Percentiles rank a stretch among this genome's conserved stretches.
Conservation (phyloP, 2,888 invertebrate species). For the Zele albiditarsus region DNA sequence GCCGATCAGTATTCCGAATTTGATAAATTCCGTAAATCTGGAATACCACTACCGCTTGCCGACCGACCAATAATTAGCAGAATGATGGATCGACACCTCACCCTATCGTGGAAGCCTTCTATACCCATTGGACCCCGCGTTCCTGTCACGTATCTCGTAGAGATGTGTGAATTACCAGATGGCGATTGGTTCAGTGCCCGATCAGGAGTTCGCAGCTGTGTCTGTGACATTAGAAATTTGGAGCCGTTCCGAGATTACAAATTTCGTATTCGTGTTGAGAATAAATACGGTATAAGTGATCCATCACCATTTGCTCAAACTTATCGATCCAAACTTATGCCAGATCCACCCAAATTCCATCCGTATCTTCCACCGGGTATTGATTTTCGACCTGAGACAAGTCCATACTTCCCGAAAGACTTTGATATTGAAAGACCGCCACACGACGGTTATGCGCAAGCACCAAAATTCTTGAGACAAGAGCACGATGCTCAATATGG, state of each 20-base stretch:
- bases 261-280: constrained; percentile 96
- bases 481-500: constrained; percentile 93
- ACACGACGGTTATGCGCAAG: constrained; percentile 87
- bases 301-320: constrained; percentile 94
- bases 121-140: constrained; percentile 89
- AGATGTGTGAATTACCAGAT: constrained; percentile 93
- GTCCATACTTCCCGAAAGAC: constrained; percentile 92
- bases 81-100: constrained; percentile 91
- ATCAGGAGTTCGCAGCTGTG: constrained; percentile 89
- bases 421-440: constrained; percentile 92
- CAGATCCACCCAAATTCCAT: constrained; percentile 85
- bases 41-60: constrained; percentile 89
- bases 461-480: constrained; percentile 90
- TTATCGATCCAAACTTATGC: constrained; percentile 84
- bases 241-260: constrained; percentile 96
- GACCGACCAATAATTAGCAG: constrained; percentile 94
- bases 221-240: constrained; percentile 90
- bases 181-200: constrained; percentile 94
- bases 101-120: constrained; percentile 95
- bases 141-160: constrained; percentile 95
- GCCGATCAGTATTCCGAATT: constrained; percentile 88
- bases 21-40: constrained; percentile 87
- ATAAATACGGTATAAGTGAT: constrained; percentile 96
- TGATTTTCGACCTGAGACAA: constrained; percentile 88
- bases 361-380: constrained; percentile 87